phyloP scores from a whole-genome alignment of 64 coral and sea anemone species.

The Porites australiensis region DNA sequence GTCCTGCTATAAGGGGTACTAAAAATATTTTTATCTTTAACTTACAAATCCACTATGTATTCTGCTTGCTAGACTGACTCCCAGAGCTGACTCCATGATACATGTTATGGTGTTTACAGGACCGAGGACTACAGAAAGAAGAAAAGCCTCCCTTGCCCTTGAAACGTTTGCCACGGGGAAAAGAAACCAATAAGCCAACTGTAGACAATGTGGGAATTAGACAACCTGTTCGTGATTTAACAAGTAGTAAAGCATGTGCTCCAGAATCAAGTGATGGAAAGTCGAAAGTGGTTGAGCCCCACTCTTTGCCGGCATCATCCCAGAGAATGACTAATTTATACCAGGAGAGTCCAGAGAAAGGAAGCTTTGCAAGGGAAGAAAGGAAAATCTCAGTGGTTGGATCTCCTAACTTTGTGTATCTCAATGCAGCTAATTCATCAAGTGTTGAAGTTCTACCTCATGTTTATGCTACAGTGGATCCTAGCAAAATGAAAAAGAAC shows the following conservation, averaged over 20 bases:
- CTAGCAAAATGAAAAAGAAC: slow-evolving; percentile 79
- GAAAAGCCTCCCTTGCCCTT: not conserved
- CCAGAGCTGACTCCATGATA: slow-evolving; percentile 39
- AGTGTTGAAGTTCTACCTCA: slow-evolving; percentile 87
- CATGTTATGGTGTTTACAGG: slow-evolving; percentile 59
- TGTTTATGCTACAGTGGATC: slow-evolving; percentile 84
- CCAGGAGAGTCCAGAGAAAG: not conserved
- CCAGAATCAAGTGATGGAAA: not conserved
- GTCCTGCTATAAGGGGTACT: not conserved
- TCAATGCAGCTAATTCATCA: slow-evolving; percentile 80
- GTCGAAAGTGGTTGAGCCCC: not conserved
- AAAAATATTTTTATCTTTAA: not conserved
- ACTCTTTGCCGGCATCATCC: not conserved
- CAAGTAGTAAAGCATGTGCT: slow-evolving; percentile 45
- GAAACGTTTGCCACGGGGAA: not conserved
- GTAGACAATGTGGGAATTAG: not conserved
- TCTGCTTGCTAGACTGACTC: slow-evolving; percentile 41
- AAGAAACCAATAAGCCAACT: not conserved
- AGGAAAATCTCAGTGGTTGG: slow-evolving; percentile 49
- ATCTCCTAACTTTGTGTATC: slow-evolving; percentile 87
- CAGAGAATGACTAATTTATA: not conserved
- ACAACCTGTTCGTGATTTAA: slow-evolving; percentile 35
- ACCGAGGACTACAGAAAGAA: not conserved
- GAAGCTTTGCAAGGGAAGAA: slow-evolving; percentile 5
- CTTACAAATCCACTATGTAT: slow-evolving; percentile 51